Evolutionary conservation across 2,888 invertebrate genomes (phyloP), one percentile per base, ranked within the genome.

Genomic region (Resseliella maxima): DNA sequence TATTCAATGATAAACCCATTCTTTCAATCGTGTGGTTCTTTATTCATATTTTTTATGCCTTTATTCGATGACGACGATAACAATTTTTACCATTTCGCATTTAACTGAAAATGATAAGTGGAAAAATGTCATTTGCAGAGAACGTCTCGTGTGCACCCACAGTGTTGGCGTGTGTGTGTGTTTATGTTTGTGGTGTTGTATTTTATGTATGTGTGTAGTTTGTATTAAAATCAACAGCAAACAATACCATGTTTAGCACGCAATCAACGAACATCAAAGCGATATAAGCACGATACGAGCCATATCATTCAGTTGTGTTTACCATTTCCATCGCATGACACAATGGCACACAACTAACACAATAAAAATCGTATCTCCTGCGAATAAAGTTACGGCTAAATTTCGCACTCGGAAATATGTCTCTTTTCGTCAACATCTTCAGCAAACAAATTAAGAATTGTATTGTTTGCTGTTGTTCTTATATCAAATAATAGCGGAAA

Each of bases 111-210:
- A 83, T 83, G 38, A 38, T 38, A 38, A 83, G 83, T 83, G 83
- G 83, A 83, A 83, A 83, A 83, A 38, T 83, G 83, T 83, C 83
- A 24, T 83, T 83, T 24, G 38, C 83, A 83, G 83, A 83, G 6
- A 8, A 83, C n/a, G 36, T 38, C n/a, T 83, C 38, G 36, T 83
- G 83, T 83, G 36, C 38, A 2, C 46, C 8, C 5, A 41, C n/a
- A n/a, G n/a, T n/a, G 41, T 6, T 38, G n/a, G 38, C 1, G 83
- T 83, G 38, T 83, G 38, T n/a, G 72, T 35, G 31, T 35, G 5
- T 59, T 27, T 2, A 24, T 27, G 5, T 12, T 41, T 41, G 41
- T 41, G 5, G 6, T 50, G 18, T 15, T 50, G 18, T 50, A 41
- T 50, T 50, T n/a, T 59, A 24, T 24, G 59, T 59, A 24, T 38